Evolutionary conservation across 1,140 invertebrate species (phyloP).

Genomic region (Hyposmocoma kahamanoa): DNA sequence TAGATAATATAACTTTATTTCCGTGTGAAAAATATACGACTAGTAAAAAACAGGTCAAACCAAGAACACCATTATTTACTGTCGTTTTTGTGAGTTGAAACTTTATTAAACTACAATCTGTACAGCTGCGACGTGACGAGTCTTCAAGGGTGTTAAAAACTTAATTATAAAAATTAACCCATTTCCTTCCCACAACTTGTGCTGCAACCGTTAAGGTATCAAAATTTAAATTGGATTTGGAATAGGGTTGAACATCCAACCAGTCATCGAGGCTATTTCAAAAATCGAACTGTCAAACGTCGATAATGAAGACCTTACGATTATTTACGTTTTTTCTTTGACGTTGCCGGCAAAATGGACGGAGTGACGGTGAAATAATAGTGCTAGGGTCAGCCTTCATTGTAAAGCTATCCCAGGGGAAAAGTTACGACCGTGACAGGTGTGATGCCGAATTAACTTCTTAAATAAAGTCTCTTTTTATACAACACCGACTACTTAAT

Average conservation of each 20-base stretch:
- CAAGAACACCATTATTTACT: no score
- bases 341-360: constrained; percentile 48
- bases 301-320: constrained; percentile 57
- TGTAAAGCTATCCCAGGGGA: constrained; percentile 57
- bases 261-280: constrained; percentile 33
- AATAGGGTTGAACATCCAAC: constrained; percentile 39
- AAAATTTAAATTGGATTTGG: not conserved
- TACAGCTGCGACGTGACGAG: not conserved
- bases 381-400: constrained; percentile 51
- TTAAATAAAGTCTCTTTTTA: constrained; percentile 65
- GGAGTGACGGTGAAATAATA: constrained; percentile 41
- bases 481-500: constrained; percentile 56
- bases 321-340: constrained; percentile 54
- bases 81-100: no score
- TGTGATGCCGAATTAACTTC: constrained; percentile 68
- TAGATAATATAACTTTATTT: no score
- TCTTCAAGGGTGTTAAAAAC: not conserved
- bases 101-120: not conserved
- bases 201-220: not conserved
- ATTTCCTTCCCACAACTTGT: constrained; percentile 2
- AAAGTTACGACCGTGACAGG: constrained; percentile 69
- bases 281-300: constrained; percentile 60
- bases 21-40: no score
- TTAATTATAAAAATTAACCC: constrained; percentile 4
- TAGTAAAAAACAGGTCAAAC: no score